Base-by-base conservation (phyloP, 2,888 invertebrate species). In the Erebia aethiops region DNA sequence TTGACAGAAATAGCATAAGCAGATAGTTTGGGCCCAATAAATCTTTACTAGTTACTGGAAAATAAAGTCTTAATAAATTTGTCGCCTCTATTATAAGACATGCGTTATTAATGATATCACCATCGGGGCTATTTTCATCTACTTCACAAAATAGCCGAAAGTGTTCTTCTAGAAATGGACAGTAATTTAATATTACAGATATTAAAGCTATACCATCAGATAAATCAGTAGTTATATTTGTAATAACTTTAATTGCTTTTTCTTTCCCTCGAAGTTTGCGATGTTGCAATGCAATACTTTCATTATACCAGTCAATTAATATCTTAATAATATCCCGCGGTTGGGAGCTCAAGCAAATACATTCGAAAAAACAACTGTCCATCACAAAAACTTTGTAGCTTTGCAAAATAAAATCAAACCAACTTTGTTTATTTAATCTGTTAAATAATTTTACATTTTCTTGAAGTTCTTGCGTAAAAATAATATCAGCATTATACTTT, bases 341-440 rank as follows among this genome's bases (percentile, higher is more conserved):
- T 75, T 87, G 78, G 13, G 81, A 80, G 76, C 82, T 89, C 26
- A 88, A 81, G 78, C 91, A 91, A 35, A 89, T 83, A 71, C 90
- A 92, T 62, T 93, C 92, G 80, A 91, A 90, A 73, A 92, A 92
- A 74, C 94, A 90, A 76, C 92, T 88, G 14, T 89, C 89, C 79
- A 95, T 84, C 8, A 94, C 84, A 60, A 95, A 93, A 26, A 93
- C 91, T 84, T 95, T 95, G 78, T 94, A 95, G 58, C 93, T 94
- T 84, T 95, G 95, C 69, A 95, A 81, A 77, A 95, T 88, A 51
- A 95, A 85, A 79, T 95, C 95, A 18, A 95, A 77, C 95, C 95
- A 96, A 73, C 91, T 90, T 81, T 92, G 93, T 78, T 92, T 93
- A 74, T 84, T 89, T 52, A 92, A 78, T 76, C 92, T 86, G 41